Evolutionary conservation across 2,797 vertebrate species (phyloP).

Genomic region (Sparus aurata): DNA sequence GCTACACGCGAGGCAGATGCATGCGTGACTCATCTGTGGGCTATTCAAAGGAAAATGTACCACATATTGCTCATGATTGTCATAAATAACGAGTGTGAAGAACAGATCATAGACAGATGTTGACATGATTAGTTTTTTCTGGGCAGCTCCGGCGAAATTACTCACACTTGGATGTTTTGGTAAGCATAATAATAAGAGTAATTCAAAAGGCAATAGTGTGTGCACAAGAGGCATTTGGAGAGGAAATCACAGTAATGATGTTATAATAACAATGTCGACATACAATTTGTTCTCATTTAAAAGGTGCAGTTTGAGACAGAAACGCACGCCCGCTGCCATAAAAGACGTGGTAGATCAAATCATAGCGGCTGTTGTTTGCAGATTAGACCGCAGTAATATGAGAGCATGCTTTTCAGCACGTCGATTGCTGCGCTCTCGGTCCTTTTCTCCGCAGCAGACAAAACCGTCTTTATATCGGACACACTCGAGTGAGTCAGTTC

Average conservation of each 20-base stretch:
- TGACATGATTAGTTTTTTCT: conserved; percentile 60
- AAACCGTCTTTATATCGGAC: conserved; percentile 73
- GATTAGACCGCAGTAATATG: conserved; percentile 38
- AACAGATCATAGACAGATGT: conserved; percentile 57
- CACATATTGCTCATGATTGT: conserved; percentile 41
- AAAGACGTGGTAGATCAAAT: conserved; percentile 7
- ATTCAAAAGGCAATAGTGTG: conserved; percentile 27
- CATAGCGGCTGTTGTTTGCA: conserved; percentile 19
- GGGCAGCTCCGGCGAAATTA: conserved; percentile 52
- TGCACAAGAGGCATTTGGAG: conserved; percentile 25
- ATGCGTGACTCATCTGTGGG: conserved; percentile 61
- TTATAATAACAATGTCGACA: conserved; percentile 42
- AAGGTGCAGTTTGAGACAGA: conserved; percentile 50
- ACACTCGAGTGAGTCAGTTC: conserved; percentile 80
- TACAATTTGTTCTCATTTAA: conserved; percentile 67
- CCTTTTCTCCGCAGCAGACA: conserved; percentile 58
- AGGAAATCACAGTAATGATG: conserved; percentile 45
- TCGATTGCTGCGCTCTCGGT: conserved; percentile 12
- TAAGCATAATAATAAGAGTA: conserved; percentile 54
- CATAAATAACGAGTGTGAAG: conserved; percentile 70
- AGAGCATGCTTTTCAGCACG: conserved; percentile 10
- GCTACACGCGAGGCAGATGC: conserved; percentile 64
- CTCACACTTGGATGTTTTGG: conserved; percentile 54
- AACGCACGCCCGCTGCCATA: conserved; percentile 32
- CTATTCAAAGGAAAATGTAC: conserved; percentile 56